Conservation (phyloP, 2,888 invertebrate genomes). For the Oscheius sp. region DNA sequence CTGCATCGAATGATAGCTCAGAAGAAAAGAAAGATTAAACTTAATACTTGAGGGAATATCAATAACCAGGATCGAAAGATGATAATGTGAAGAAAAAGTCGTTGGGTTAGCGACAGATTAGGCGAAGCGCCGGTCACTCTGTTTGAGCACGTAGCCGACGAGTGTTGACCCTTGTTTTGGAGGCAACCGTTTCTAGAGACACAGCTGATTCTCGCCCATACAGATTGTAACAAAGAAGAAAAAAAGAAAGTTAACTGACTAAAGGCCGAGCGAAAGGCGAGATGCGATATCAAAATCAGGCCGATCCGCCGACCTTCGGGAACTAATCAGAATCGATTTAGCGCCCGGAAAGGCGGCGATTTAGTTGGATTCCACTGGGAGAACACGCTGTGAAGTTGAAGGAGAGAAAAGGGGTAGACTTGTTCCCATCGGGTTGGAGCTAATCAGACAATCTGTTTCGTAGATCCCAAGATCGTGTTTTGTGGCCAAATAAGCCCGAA, state of each 20-base stretch:
- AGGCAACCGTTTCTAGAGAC: constrained; percentile 5
- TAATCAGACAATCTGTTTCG: too few relatives aligned
- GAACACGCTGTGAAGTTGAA: background rate
- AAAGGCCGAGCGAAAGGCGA: background rate
- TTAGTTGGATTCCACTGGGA: background rate
- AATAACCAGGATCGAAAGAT: background rate
- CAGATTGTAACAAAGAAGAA: background rate
- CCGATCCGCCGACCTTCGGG: constrained; percentile 14
- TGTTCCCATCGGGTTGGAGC: too few relatives aligned
- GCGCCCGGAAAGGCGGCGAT: constrained; percentile 5
- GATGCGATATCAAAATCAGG: constrained; percentile 24
- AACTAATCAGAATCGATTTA: constrained; percentile 25
- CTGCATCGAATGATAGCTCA: too few relatives aligned
- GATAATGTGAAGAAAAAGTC: background rate
- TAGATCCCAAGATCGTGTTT: too few relatives aligned
- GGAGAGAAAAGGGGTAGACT: background rate
- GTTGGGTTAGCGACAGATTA: constrained; percentile 17
- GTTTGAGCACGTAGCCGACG: constrained; percentile 23
- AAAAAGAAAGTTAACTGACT: background rate
- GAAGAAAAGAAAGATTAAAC: too few relatives aligned
- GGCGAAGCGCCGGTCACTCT: constrained; percentile 3
- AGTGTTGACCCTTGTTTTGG: constrained; percentile 28
- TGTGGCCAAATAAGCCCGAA: too few relatives aligned
- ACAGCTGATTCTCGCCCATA: background rate
- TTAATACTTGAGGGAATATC: too few relatives aligned